phyloP scores from a whole-genome alignment of 2,113 vertebrate species.

The Damaliscus lunatus region DNA sequence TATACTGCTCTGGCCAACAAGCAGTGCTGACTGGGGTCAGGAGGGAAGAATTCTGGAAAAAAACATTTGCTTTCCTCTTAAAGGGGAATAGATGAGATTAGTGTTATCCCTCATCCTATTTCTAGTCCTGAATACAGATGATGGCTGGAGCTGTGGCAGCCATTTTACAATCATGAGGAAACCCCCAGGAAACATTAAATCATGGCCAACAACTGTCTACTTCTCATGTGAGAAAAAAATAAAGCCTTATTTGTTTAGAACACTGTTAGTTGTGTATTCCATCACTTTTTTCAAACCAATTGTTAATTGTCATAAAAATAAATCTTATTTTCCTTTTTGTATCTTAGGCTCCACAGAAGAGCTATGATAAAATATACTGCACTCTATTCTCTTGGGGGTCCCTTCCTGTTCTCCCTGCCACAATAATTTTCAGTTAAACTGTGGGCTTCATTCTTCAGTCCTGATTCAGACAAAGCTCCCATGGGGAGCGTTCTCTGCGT shows the following conservation, averaged over 20 bases:
- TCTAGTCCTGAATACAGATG: background rate
- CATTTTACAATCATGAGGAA: background rate
- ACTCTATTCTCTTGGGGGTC: background rate
- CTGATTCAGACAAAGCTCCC: background rate
- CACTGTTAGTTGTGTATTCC: background rate
- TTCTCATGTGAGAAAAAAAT: background rate
- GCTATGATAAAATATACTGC: background rate
- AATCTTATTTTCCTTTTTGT: background rate
- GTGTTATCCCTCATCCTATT: background rate
- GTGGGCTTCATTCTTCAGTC: background rate
- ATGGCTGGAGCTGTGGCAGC: background rate
- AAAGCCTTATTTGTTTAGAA: background rate
- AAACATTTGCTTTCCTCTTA: background rate
- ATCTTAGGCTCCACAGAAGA: background rate
- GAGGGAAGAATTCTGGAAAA: background rate
- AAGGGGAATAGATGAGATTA: background rate
- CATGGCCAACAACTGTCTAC: background rate
- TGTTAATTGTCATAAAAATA: background rate
- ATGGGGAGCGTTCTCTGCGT: fast-evolving
- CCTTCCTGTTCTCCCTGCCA: background rate
- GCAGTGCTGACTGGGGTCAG: background rate
- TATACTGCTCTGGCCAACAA: background rate
- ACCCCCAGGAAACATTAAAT: background rate
- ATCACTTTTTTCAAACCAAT: background rate
- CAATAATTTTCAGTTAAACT: background rate